Conservation (phyloP, 2,113 vertebrate species). For the Tapirus terrestris region DNA sequence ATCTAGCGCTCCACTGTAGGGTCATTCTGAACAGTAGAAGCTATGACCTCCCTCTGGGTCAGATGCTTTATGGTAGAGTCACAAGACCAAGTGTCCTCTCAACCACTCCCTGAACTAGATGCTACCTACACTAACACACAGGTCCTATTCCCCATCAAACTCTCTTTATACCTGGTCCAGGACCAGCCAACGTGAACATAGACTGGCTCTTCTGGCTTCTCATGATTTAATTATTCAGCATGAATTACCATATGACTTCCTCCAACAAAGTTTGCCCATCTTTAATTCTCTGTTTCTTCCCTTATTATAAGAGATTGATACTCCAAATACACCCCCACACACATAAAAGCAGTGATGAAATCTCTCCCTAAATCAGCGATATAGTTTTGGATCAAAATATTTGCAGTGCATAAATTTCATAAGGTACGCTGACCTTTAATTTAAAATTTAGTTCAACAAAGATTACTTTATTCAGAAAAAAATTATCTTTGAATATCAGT, state of each 20-base stretch:
- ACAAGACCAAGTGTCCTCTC: neutral
- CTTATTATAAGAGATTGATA: neutral
- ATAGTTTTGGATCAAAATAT: conserved; percentile 50
- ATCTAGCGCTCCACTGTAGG: neutral
- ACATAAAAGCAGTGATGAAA: conserved; percentile 6
- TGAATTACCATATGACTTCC: neutral
- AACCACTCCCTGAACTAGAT: neutral
- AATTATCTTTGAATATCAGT: conserved; percentile 1
- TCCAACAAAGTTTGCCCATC: neutral
- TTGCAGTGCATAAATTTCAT: neutral
- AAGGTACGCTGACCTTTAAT: conserved; percentile 40
- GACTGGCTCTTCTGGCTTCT: neutral
- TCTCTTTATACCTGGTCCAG: neutral
- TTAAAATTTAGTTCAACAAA: conserved; percentile 52
- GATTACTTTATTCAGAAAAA: conserved; percentile 2
- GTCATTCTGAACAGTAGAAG: neutral
- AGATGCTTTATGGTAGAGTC: neutral
- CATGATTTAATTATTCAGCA: neutral
- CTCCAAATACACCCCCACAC: neutral
- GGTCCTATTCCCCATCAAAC: neutral
- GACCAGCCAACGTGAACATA: neutral
- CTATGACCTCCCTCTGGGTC: neutral
- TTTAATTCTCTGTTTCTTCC: conserved; percentile 14
- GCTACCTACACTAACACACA: neutral
- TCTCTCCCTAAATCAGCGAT: neutral